Percentiles rank a stretch among this genome's conserved stretches.
Conservation (phyloP, 2,113 vertebrate species). For the Spermophilus dauricus region DNA sequence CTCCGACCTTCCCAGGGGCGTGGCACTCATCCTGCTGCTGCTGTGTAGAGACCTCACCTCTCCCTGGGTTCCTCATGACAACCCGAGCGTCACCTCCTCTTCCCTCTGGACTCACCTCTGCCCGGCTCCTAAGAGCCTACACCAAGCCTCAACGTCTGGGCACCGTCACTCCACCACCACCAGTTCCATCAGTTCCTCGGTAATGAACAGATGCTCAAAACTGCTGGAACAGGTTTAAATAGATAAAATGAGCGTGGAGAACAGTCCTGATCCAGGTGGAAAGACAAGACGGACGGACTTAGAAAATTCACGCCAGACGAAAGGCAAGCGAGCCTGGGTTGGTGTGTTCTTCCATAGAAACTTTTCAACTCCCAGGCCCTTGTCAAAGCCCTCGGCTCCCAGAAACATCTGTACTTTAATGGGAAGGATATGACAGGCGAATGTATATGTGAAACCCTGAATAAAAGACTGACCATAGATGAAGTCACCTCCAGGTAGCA, state of each 20-base stretch:
- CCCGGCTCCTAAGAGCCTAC: not conserved
- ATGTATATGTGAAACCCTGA: not conserved
- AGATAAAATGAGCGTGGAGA: not conserved
- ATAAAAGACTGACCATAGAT: not conserved
- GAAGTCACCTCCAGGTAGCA: not conserved
- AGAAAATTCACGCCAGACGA: not conserved
- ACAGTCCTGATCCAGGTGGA: not conserved
- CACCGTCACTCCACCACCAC: not conserved
- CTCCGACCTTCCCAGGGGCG: rapidly evolving
- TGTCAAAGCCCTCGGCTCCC: not conserved
- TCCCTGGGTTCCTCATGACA: not conserved
- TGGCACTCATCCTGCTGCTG: rapidly evolving
- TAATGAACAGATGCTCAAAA: not conserved
- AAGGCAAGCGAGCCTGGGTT: rapidly evolving
- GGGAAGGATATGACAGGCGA: too few relatives aligned
- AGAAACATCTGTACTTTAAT: too few relatives aligned
- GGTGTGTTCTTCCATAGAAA: rapidly evolving
- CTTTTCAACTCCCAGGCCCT: rapidly evolving
- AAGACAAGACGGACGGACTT: not conserved
- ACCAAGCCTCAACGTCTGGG: rapidly evolving
- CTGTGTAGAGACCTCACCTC: not conserved
- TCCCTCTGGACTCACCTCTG: not conserved
- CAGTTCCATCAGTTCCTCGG: not conserved
- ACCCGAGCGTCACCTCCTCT: too few relatives aligned
- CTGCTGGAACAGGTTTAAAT: too few relatives aligned